A percentile compares a stretch with the other conserved stretches of the same genome.
Evolutionary conservation across 1,140 invertebrate species (phyloP).

Genomic region (Drosophila eugracilis): DNA sequence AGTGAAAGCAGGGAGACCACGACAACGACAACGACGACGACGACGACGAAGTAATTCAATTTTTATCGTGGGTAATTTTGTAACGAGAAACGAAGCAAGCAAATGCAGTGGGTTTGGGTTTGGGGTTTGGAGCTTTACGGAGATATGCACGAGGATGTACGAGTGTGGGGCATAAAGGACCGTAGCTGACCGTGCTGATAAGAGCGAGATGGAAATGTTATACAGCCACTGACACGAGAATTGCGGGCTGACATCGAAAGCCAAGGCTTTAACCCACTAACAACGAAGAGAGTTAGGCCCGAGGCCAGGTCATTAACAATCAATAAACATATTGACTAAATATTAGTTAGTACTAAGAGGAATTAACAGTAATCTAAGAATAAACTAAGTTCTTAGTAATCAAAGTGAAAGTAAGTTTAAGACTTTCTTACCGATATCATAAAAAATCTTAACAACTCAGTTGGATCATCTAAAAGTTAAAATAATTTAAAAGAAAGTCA

Average conservation of each 20-base stretch:
- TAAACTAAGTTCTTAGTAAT: no score
- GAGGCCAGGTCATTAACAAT: no score
- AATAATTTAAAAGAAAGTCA: no score
- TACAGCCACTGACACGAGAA: conserved; percentile 41
- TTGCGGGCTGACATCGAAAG: conserved; percentile 29
- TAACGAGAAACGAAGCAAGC: conserved; percentile 80
- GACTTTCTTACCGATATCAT: no score
- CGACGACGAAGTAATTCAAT: conserved; percentile 84
- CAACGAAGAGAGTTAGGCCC: not conserved
- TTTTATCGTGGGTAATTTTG: conserved; percentile 85
- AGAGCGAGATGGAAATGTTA: conserved; percentile 47
- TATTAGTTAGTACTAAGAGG: no score
- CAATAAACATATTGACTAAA: no score
- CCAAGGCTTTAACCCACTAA: conserved; percentile 36
- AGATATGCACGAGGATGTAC: not conserved
- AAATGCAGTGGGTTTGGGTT: conserved; percentile 49
- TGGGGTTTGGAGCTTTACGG: not conserved
- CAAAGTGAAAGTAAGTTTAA: no score
- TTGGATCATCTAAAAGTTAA: no score
- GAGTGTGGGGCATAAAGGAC: conserved; percentile 14
- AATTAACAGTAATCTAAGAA: no score
- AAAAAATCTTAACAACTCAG: no score
- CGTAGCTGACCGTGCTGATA: conserved; percentile 39
- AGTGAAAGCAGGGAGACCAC: conserved; percentile 38
- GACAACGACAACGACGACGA: conserved; percentile 16